Evolutionary conservation across 2,888 invertebrate genomes (phyloP).

Genomic region (Agriopis leucophaearia): DNA sequence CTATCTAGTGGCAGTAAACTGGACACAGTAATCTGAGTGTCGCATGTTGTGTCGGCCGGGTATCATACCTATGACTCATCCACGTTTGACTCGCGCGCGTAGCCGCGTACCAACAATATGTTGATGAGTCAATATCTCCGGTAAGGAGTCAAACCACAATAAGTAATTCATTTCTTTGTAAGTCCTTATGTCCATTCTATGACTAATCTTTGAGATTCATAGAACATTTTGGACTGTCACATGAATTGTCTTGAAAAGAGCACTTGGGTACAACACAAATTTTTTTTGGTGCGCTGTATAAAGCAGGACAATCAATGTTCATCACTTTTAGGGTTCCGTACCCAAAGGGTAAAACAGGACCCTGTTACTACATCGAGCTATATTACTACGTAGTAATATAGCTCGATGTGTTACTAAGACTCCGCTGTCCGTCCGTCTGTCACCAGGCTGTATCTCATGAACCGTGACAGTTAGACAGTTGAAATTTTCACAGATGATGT

Average conservation of each 20-base stretch:
- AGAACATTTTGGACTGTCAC: constrained; percentile 21
- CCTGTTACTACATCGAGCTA: too few species aligned
- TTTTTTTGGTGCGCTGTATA: too few species aligned
- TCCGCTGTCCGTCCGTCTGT: too few species aligned
- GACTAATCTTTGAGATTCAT: constrained; percentile 49
- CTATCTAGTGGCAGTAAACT: constrained; percentile 32
- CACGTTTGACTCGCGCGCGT: constrained; percentile 58
- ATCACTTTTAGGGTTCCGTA: too few species aligned
- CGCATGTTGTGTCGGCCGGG: not conserved
- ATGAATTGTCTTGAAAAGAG: constrained; percentile 2
- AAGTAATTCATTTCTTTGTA: constrained; percentile 53
- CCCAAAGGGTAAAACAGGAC: too few species aligned
- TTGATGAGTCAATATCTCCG: constrained; percentile 67
- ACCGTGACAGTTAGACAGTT: too few species aligned
- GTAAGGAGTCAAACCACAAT: constrained; percentile 47
- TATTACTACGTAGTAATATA: too few species aligned
- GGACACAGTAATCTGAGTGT: constrained; percentile 30
- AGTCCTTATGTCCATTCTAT: constrained; percentile 44
- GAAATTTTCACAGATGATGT: too few species aligned
- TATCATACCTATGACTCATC: constrained; percentile 51
- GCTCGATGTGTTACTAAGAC: too few species aligned
- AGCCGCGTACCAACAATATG: too few species aligned
- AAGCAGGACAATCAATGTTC: too few species aligned
- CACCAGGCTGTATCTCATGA: too few species aligned
- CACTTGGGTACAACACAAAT: not conserved